phyloP scores from a whole-genome alignment of 1,140 invertebrate genomes.

The Amyelois transitella region DNA sequence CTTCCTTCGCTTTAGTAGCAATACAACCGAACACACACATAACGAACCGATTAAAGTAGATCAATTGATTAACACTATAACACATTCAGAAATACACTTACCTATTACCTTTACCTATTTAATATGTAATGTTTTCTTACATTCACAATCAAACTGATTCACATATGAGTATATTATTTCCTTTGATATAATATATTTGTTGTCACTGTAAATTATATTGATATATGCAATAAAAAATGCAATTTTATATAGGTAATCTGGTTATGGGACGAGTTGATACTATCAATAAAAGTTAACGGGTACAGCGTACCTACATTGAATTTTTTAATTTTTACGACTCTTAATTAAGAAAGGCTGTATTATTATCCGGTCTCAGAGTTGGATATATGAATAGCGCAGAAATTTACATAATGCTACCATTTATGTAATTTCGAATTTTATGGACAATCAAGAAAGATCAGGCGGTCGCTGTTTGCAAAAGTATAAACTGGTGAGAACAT shows the following conservation, averaged over 20 bases:
- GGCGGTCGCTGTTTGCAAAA: slow-evolving; percentile 14
- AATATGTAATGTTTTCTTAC: not conserved
- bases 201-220: not conserved
- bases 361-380: slow-evolving; percentile 10
- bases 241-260: slow-evolving; percentile 2
- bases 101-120: not conserved
- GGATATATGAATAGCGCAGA: slow-evolving; percentile 25
- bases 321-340: slow-evolving; percentile 12
- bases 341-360: slow-evolving; percentile 14
- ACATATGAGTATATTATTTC: not conserved
- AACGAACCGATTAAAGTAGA: too few species aligned
- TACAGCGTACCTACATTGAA: not conserved
- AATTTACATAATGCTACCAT: slow-evolving; percentile 39
- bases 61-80: too few species aligned
- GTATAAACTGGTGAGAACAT: slow-evolving; percentile 12
- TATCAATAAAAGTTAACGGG: slow-evolving; percentile 17
- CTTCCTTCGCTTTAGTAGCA: too few species aligned
- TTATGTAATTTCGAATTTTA: slow-evolving; percentile 40
- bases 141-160: not conserved
- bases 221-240: slow-evolving; percentile 9
- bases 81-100: too few species aligned
- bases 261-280: not conserved
- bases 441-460: slow-evolving; percentile 26
- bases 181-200: not conserved
- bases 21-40: too few species aligned